Conservation (phyloP, 2,888 invertebrate genomes). For the Polydrusus cervinus region DNA sequence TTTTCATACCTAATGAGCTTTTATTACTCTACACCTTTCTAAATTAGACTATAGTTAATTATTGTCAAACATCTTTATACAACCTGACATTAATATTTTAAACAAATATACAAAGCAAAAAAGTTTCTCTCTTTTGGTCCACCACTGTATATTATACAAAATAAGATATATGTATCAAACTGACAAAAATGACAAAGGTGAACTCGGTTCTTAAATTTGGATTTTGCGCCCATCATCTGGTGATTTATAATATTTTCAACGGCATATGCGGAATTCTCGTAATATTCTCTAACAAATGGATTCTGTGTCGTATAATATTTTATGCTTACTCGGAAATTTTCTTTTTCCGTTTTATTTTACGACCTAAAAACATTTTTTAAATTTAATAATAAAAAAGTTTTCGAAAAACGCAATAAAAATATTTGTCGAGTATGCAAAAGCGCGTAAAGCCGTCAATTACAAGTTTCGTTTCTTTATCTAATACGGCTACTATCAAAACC, state of each 20-base stretch:
- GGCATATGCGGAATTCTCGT: conserved; percentile 45
- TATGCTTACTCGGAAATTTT: conserved; percentile 29
- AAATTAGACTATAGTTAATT: too few relatives aligned
- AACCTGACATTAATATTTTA: too few relatives aligned
- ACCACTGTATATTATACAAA: too few relatives aligned
- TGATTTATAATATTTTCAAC: conserved; percentile 47
- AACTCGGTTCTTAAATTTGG: conserved; percentile 39
- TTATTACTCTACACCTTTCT: too few relatives aligned
- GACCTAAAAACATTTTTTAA: conserved; percentile 1
- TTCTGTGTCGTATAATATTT: conserved; percentile 41
- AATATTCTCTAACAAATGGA: conserved; percentile 46
- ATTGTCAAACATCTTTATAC: too few relatives aligned
- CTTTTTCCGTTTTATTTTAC: conserved; percentile 22
- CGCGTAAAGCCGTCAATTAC: not conserved
- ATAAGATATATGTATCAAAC: not conserved
- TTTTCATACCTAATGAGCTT: too few relatives aligned
- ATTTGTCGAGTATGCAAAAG: not conserved
- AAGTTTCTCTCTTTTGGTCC: too few relatives aligned
- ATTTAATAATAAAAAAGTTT: not conserved
- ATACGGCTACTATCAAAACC: too few relatives aligned
- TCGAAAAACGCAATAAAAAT: too few relatives aligned
- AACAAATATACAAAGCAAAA: too few relatives aligned
- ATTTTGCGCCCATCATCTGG: conserved; percentile 41
- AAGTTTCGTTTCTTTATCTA: too few relatives aligned
- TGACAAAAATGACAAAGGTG: conserved; percentile 13